Percentiles rank a stretch among this genome's conserved stretches.
Evolutionary conservation across 37 sponge, comb jelly and placozoan species (phyloP).

Genomic region (Haliclona indistincta): DNA sequence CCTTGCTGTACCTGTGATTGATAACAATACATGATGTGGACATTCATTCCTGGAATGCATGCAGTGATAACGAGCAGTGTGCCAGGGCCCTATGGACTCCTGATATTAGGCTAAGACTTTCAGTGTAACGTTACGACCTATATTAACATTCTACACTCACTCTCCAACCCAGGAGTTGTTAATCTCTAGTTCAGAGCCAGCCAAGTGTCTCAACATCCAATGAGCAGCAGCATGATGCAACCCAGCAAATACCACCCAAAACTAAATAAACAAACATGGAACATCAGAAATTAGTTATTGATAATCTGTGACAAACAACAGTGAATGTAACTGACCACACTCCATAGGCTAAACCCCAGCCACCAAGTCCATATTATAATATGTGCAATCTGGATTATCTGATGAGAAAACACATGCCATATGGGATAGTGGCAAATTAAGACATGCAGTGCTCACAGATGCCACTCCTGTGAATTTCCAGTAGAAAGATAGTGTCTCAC

Average conservation of each 20-base stretch:
- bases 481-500: slow-evolving; percentile 54
- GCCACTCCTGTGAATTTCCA: slow-evolving; percentile 38
- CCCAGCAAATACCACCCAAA: slow-evolving; percentile 28
- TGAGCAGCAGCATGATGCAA: slow-evolving; percentile 15
- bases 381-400: slow-evolving; percentile 44
- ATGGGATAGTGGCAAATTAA: neutral
- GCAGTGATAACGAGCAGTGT: neutral
- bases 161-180: slow-evolving; percentile 53
- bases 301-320: too few species aligned
- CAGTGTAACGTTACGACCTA: too few species aligned
- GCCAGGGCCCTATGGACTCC: neutral
- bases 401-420: neutral
- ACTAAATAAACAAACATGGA: slow-evolving; percentile 6
- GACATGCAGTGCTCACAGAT: slow-evolving; percentile 31
- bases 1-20: slow-evolving; percentile 57
- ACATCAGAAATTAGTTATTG: too few species aligned
- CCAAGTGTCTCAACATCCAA: slow-evolving; percentile 21
- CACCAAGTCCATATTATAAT: slow-evolving; percentile 12
- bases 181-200: slow-evolving; percentile 54
- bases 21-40: neutral
- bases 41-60: neutral
- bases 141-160: slow-evolving; percentile 37
- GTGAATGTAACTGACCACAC: neutral
- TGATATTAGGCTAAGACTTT: neutral
- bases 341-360: neutral